Percentiles rank a stretch among this genome's conserved stretches.
phyloP scores from a whole-genome alignment of 2,888 invertebrate species.

The Andrena trimmerana region DNA sequence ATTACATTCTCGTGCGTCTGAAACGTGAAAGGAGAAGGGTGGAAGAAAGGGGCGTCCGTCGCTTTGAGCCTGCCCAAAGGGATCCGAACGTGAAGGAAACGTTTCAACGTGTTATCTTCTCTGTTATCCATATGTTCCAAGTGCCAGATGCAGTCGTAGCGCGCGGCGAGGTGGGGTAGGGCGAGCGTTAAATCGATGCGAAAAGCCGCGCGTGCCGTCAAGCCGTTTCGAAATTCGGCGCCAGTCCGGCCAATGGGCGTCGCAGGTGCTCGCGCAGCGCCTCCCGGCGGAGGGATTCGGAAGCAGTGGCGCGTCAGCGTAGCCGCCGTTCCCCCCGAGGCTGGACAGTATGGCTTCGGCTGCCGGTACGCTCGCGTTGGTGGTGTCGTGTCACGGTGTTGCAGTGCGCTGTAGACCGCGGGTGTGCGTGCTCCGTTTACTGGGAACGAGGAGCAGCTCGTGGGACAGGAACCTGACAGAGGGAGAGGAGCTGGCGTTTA shows the following conservation, averaged over 20 bases:
- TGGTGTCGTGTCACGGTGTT: slow-evolving; percentile 57
- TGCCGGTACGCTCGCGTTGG: slow-evolving; percentile 77
- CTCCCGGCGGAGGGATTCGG: slow-evolving; percentile 20
- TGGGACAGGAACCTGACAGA: slow-evolving; percentile 37
- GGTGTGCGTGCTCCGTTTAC: slow-evolving; percentile 67
- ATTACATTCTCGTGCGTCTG: too few relatives aligned
- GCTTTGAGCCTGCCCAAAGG: too few relatives aligned
- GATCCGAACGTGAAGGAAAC: too few relatives aligned
- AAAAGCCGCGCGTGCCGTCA: too few relatives aligned
- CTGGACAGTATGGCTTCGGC: slow-evolving; percentile 79
- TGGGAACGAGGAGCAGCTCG: slow-evolving; percentile 42
- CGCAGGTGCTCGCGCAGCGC: slow-evolving; percentile 12
- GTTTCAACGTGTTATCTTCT: too few relatives aligned
- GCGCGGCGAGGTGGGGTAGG: not conserved
- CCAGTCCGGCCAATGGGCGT: slow-evolving; percentile 28
- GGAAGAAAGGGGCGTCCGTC: too few relatives aligned
- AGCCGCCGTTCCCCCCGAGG: slow-evolving; percentile 38
- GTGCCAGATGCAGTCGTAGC: not conserved
- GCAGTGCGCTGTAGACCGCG: slow-evolving; percentile 68
- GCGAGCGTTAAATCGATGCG: not conserved
- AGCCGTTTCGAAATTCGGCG: slow-evolving; percentile 50
- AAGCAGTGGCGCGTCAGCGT: slow-evolving; percentile 16
- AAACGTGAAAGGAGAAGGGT: too few relatives aligned
- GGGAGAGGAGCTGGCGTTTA: not conserved
- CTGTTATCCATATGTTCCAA: too few relatives aligned